phyloP scores from a whole-genome alignment of 2,888 invertebrate genomes.

The Clusia tigrina region DNA sequence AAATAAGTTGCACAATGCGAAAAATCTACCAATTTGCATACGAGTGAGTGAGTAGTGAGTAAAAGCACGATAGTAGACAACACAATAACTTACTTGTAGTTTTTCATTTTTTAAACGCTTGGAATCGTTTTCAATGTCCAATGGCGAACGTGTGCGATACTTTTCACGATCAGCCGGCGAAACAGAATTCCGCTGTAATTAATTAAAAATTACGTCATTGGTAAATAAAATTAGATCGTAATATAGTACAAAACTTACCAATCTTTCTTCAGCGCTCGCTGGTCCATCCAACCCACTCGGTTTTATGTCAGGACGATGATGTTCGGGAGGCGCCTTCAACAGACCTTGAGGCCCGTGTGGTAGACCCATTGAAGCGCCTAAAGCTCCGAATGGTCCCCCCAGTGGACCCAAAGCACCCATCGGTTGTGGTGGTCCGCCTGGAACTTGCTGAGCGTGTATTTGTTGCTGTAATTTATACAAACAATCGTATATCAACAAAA shows the following conservation, averaged over 20 bases:
- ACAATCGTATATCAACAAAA: no score
- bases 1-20: background rate
- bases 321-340: conserved; percentile 64
- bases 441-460: conserved; percentile 86
- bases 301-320: conserved; percentile 64
- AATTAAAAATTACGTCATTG: background rate
- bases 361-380: conserved; percentile 63
- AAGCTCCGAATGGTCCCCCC: conserved; percentile 62
- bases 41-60: background rate
- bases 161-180: conserved; percentile 84
- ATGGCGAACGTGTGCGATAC: conserved; percentile 81
- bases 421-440: conserved; percentile 68
- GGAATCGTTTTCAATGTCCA: conserved; percentile 76
- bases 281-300: conserved; percentile 66
- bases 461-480: conserved; percentile 74
- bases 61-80: background rate
- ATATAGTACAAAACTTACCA: conserved; percentile 60
- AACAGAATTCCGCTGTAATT: conserved; percentile 75
- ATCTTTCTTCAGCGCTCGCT: conserved; percentile 69
- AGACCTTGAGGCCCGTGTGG: conserved; percentile 65
- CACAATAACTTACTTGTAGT: conserved; percentile 77
- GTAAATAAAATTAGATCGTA: background rate
- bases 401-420: conserved; percentile 66
- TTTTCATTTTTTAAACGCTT: conserved; percentile 89
- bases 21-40: background rate